A percentile compares a stretch with the other conserved stretches of the same genome.
Conservation (phyloP, 2,888 invertebrate species). For the Apotomis turbidana region DNA sequence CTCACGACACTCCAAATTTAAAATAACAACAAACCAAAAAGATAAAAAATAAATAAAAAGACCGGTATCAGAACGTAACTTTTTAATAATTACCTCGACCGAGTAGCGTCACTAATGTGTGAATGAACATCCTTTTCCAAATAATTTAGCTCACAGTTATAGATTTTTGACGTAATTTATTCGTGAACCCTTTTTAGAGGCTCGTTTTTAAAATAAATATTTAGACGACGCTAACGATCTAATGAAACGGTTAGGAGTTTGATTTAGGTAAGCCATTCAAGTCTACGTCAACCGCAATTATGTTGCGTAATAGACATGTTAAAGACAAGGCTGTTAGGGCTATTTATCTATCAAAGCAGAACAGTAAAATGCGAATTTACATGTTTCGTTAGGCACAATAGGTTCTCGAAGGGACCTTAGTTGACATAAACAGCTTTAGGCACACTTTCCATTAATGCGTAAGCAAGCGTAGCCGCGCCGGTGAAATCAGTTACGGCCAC, state of each 20-base stretch:
- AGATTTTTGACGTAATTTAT: conserved; percentile 79
- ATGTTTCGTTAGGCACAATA: conserved; percentile 38
- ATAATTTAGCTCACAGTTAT: conserved; percentile 79
- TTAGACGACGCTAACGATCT: conserved; percentile 45
- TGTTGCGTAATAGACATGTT: conserved; percentile 31
- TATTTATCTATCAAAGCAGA: conserved; percentile 27
- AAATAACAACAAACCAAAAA: conserved; percentile 60
- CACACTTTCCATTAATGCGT: conserved; percentile 41
- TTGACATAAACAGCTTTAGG: conserved; percentile 40
- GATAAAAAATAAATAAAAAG: conserved; percentile 46
- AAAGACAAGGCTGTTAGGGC: conserved; percentile 15
- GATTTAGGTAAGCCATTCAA: conserved; percentile 36
- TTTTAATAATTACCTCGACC: conserved; percentile 77
- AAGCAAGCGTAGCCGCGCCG: conserved; percentile 34
- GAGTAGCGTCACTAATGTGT: conserved; percentile 81
- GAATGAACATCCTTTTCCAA: conserved; percentile 73
- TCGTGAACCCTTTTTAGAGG: conserved; percentile 64
- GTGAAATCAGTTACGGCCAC: conserved; percentile 41
- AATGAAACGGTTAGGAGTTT: conserved; percentile 39
- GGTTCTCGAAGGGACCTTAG: conserved; percentile 32
- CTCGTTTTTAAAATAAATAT: conserved; percentile 60
- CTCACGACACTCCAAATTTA: conserved; percentile 74
- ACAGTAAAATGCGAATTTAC: conserved; percentile 33
- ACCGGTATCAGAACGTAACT: conserved; percentile 61
- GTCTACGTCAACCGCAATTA: conserved; percentile 35